Evolutionary conservation across 2,888 invertebrate species (phyloP), one percentile per base, ranked within the genome.

Genomic region (Falcaria lacertinaria): DNA sequence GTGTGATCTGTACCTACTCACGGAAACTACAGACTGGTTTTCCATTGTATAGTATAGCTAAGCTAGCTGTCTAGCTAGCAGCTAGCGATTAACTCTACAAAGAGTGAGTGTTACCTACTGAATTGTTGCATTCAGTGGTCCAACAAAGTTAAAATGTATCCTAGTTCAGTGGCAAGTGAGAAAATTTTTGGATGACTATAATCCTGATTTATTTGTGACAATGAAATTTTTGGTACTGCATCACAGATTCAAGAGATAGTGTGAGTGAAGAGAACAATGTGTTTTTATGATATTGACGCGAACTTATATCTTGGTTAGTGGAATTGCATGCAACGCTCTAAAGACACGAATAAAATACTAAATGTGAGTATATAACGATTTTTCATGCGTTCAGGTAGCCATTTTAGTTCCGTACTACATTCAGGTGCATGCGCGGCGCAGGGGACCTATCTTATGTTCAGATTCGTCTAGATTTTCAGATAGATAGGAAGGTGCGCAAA

Each of bases 241-340:
- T 60, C 65, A 69, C 47, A 59, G 68, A 64, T 75, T 67, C 54
- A 70, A 71, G 70, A 78, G 68, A 69, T 72, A 72, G 66, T 60
- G 53, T 64, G 54, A 44, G 53, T 64, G 54, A 44, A 50, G 57
- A 58, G 54, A 56, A 75, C 62, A 54, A 74, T 81, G 80, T 61
- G 47, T 65, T 56, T 52, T 57, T 62, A 43, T 51, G 64, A 50
- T 63, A 52, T 62, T 57, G 48, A 60, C 55, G 57, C 52, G 55
- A 60, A 66, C 59, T 69, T 41, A 56, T 69, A 61, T 66, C 52
- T 55, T 52, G 42, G 49, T 54, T 54, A 54, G 49, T 59, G 28
- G 28, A 28, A 28, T 28, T 3, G 2, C 7, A 11, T 28, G 11
- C 11, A 11, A 3, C 2, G 3, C 3, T 3, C 28, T 11, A 11